Evolutionary conservation across 2,888 invertebrate genomes (phyloP), one percentile per base, ranked within the genome.

Genomic region (Spilosoma lubricipeda): DNA sequence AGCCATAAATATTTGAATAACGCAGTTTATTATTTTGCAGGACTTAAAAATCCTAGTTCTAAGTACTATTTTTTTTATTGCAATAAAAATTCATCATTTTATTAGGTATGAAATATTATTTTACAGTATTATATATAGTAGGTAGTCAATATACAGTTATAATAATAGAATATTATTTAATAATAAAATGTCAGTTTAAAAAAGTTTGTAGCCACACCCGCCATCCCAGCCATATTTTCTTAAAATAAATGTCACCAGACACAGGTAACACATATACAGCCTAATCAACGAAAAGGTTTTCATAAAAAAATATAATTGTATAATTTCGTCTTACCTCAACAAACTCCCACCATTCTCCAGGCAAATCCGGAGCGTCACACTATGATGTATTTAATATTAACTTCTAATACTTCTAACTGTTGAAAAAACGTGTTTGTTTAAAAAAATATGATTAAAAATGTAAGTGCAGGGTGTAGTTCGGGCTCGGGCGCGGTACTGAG

Each of bases 341-440:
- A 89, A 85, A 84, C 78, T 88, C 89, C 91, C 93, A 93, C 91
- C 93, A 93, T 93, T 76, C 89, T 92, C 92, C 90, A 89, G 88
- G 82, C 78, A 75, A 85, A 80, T 86, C 90, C 87, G 89, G 87
- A 88, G 86, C 78, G 77, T 74, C 52, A 70, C 78, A 77, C 84
- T 84, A 77, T 77, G 56, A 67, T 77, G 77, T 76, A 78, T 72
- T 56, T 73, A 80, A 83, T 80, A 78, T 75, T 76, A 77, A 73
- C 77, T 59, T 79, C 68, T 75, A 77, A 78, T 71, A 74, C 80
- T 70, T 70, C 77, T 71, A 71, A 74, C 74, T n/a, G 52, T 77
- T 74, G 30, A 63, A 67, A 79, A 78, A 80, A 80, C 74, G 76
- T 76, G 77, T 77, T 76, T 79, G 59, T 75, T 75, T 59, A 76